Conservation (phyloP, 2,888 invertebrate genomes). For the Standfussiana lucernea region DNA sequence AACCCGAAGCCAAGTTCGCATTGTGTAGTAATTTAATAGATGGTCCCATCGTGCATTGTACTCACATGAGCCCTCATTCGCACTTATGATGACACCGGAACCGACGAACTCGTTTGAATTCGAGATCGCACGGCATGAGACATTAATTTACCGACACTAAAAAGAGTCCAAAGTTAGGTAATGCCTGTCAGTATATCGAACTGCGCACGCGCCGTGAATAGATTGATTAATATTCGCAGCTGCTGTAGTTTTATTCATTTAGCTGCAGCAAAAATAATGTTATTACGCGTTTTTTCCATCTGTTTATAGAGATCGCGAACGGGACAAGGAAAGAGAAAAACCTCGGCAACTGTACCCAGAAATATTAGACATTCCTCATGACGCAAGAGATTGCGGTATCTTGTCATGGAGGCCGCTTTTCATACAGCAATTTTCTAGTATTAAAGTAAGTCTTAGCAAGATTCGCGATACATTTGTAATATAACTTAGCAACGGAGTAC, state of each 20-base stretch:
- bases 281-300: conserved; percentile 35
- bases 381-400: conserved; percentile 96
- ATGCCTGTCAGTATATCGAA: conserved; percentile 45
- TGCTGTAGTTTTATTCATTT: conserved; percentile 27
- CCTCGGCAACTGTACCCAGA: conserved; percentile 91
- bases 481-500: not conserved
- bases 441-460: conserved; percentile 92
- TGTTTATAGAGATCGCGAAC: conserved; percentile 85
- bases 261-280: conserved; percentile 31
- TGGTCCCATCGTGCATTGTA: conserved; percentile 24
- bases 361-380: conserved; percentile 92
- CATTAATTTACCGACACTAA: conserved; percentile 4
- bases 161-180: conserved; percentile 43
- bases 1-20: not conserved
- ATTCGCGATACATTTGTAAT: not conserved
- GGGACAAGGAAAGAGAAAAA: conserved; percentile 91
- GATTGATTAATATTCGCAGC: conserved; percentile 37
- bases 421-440: conserved; percentile 97
- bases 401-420: conserved; percentile 95
- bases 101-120: conserved; percentile 51
- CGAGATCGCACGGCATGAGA: conserved; percentile 12
- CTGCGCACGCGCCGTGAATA: conserved; percentile 44
- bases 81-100: conserved; percentile 50
- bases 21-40: conserved; percentile 29
- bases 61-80: conserved; percentile 37